Evolutionary conservation across 2,797 vertebrate species (phyloP).

Genomic region (Telmatherina bonti): DNA sequence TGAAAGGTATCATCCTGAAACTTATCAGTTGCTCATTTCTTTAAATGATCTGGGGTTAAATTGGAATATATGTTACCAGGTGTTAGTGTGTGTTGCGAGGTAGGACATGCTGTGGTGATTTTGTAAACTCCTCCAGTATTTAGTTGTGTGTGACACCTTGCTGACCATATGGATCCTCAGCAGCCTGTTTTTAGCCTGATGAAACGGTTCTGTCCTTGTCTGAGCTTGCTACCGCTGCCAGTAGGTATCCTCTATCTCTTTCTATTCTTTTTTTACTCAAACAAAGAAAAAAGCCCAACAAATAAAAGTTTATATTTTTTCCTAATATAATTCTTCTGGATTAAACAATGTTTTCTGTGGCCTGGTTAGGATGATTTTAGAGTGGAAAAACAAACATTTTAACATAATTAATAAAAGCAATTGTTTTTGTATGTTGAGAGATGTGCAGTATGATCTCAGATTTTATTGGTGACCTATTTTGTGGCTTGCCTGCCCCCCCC

Average conservation of each 20-base stretch:
- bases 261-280: no score
- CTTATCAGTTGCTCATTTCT: constrained; percentile 19
- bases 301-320: background rate
- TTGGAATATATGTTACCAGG: constrained; percentile 35
- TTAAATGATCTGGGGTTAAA: background rate
- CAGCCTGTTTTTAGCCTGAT: constrained; percentile 84
- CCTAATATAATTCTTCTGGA: background rate
- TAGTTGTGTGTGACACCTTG: constrained; percentile 39
- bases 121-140: constrained; percentile 24
- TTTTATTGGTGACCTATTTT: constrained; percentile 50
- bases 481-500: constrained; percentile 38
- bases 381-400: background rate
- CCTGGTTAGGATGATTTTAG: background rate
- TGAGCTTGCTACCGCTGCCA: constrained; percentile 81
- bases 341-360: constrained; percentile 1
- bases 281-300: background rate
- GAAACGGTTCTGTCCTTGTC: constrained; percentile 91
- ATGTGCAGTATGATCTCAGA: constrained; percentile 28
- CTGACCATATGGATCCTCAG: constrained; percentile 78
- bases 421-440: constrained; percentile 28
- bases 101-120: constrained; percentile 17
- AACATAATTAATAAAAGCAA: background rate
- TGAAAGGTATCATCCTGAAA: constrained; percentile 32
- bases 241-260: constrained; percentile 82
- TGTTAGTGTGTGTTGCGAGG: constrained; percentile 21